Base-by-base conservation (phyloP, 2,113 vertebrate genomes). In the Camelus dromedarius region DNA sequence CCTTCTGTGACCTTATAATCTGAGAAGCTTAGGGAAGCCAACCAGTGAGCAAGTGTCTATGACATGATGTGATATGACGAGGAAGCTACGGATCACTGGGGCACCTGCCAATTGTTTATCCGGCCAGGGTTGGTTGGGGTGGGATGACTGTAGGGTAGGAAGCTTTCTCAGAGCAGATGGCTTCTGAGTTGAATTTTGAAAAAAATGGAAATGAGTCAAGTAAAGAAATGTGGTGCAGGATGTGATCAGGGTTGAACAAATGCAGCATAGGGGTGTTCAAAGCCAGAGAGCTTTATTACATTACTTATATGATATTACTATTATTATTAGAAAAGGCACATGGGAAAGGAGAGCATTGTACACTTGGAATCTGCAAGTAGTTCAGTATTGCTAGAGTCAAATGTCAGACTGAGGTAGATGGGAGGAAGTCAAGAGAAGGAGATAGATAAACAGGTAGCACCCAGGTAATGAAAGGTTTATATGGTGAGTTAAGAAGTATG, bases 11-110 rank as follows among this genome's bases (percentile, higher is more conserved):
- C 35, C n/a, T 77, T 89, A 83, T 86, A 92, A 84, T 95, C 90
- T 76, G 48, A 96, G 64, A 98, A 6, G 6, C 7, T 84, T n/a
- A 91, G 79, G 50, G 96, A 96, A 75, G 91, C 73, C 81, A 97
- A 94, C 93, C 91, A 75, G 26, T 50, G 91, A 92, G 14, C 15
- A 79, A 80, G 15, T 24, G 6, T 64, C 77, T 48, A 10, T 50
- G 50, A 38, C 30, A 58, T 26, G 1, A 56, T 69, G 20, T 22
- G n/a, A 48, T 38, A 42, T 62, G n/a, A 86, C 75, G 42, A 95
- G 18, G 54, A 95, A 73, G 26, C 26, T 52, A 0, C 19, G 30
- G 12, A 64, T 42, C 22, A 5, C 2, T 22, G 24, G 9, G 15
- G 12, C 8, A 42, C 15, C 22, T 20, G 24, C 15, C 8, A 48